These are phyloP conservation scores for Drosophila tropicalis DNA, from an alignment of 1,140 invertebrate species.

Conservation along the genomic window DNA sequence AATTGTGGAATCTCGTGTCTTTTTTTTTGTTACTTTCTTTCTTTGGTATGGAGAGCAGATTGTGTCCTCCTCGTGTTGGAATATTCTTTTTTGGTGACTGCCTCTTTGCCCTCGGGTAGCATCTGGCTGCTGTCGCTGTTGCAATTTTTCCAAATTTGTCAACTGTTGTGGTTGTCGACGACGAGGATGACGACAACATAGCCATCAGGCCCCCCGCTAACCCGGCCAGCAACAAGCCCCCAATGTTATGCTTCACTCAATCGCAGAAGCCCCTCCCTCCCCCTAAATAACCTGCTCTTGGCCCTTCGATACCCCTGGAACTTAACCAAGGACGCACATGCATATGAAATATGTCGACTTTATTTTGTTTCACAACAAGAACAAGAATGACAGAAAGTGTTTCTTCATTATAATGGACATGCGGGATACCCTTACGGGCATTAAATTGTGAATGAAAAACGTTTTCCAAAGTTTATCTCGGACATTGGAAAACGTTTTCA, in stretches of 20 bases:
- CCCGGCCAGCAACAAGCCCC: neutral
- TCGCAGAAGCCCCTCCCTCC: neutral
- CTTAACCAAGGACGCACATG: conserved; percentile 40
- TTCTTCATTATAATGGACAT: neutral
- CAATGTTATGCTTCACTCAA: neutral
- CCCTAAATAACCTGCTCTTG: neutral
- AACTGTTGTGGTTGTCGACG: conserved; percentile 52
- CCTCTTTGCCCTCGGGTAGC: conserved; percentile 40
- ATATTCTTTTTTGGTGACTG: conserved; percentile 16
- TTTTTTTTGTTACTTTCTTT: conserved; percentile 33
- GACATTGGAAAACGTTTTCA: too few species aligned
- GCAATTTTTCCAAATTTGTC: conserved; percentile 76
- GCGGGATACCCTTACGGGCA: neutral
- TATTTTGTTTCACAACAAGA: conserved; percentile 38
- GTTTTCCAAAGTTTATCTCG: too few species aligned
- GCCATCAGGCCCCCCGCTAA: neutral
- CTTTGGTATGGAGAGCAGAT: conserved; percentile 11
- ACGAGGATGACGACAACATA: neutral
- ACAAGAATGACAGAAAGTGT: conserved; percentile 3
- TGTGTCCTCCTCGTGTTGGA: neutral
- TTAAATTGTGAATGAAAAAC: neutral
- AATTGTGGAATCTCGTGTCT: conserved; percentile 7
- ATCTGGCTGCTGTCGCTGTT: conserved; percentile 49
- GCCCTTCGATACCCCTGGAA: conserved; percentile 19
- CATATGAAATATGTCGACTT: conserved; percentile 69